Percentiles rank a stretch among this genome's conserved stretches.
These are phyloP conservation scores for Passer domesticus DNA, from an alignment of 2,113 vertebrate genomes.

Conservation along the genomic window DNA sequence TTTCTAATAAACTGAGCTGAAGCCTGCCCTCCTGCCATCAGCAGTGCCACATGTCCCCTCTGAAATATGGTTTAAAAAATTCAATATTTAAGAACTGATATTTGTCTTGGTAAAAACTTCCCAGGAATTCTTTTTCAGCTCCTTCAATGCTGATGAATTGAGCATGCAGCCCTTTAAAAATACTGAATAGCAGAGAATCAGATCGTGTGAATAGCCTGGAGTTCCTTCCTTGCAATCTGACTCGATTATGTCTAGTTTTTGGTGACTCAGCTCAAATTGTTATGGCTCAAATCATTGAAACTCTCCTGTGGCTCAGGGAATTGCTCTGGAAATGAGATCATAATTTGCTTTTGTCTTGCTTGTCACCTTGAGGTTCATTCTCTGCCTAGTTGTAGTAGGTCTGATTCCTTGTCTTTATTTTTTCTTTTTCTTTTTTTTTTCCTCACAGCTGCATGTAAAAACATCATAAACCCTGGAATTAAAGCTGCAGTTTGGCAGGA, in stretches of 20 bases:
- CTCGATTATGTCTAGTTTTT: background rate
- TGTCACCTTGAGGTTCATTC: background rate
- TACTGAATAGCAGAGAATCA: background rate
- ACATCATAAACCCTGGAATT: background rate
- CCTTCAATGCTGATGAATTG: background rate
- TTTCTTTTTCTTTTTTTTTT: accelerated
- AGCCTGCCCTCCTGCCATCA: background rate
- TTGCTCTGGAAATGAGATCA: background rate
- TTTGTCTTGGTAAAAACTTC: background rate
- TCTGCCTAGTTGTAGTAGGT: background rate
- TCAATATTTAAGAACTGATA: background rate
- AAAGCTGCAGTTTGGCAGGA: background rate
- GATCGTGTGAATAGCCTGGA: background rate
- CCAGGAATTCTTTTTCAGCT: background rate
- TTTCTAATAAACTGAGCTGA: background rate
- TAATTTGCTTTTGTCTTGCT: background rate
- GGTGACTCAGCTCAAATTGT: background rate
- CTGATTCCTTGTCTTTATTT: background rate
- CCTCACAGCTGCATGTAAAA: background rate
- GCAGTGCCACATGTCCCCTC: background rate
- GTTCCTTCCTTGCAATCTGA: background rate
- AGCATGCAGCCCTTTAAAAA: background rate
- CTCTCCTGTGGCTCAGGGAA: background rate
- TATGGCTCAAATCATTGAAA: background rate
- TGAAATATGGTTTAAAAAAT: background rate